phyloP scores from a whole-genome alignment of 2,113 vertebrate species.

The Todiramphus saurophagus region DNA sequence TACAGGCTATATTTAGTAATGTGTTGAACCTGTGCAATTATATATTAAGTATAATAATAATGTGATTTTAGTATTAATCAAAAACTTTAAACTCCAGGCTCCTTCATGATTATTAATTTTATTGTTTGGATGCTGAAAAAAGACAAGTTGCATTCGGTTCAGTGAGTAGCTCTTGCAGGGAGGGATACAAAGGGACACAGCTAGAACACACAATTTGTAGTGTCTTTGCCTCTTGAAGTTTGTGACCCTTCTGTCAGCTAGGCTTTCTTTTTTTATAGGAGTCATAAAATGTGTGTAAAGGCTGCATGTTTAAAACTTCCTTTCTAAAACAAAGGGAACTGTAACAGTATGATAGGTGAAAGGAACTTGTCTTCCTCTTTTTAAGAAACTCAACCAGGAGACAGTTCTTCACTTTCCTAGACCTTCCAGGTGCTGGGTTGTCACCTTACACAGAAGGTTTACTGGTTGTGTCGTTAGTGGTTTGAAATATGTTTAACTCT shows the following conservation, averaged over 20 bases:
- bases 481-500: neutral
- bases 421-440: neutral
- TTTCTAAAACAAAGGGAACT: neutral
- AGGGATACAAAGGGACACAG: neutral
- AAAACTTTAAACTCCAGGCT: neutral
- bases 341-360: neutral
- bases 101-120: neutral
- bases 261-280: neutral
- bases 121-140: neutral
- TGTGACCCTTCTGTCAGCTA: neutral
- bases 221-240: neutral
- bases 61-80: neutral
- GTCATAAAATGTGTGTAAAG: neutral
- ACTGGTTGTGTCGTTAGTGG: neutral
- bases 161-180: neutral
- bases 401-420: neutral
- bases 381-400: neutral
- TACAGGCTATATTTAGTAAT: neutral
- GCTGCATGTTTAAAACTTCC: neutral
- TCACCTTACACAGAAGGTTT: neutral
- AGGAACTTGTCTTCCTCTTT: neutral
- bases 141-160: neutral
- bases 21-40: neutral
- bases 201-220: neutral
- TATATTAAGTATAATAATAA: neutral